These are phyloP conservation scores for Lepus europaeus DNA, from an alignment of 2,113 vertebrate genomes.

Conservation along the genomic window DNA sequence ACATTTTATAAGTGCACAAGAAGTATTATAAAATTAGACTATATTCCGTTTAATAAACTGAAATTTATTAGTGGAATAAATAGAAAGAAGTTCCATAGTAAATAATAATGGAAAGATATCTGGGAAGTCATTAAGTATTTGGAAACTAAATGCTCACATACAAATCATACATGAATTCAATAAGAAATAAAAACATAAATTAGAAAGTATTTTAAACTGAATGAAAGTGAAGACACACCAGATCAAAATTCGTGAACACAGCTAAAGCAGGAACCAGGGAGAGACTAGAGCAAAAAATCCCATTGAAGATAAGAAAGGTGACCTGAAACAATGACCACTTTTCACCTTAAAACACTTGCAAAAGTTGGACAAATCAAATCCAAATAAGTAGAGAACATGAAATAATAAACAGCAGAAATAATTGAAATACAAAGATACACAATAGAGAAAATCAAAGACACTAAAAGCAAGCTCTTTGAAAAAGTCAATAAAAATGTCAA, in stretches of 20 bases:
- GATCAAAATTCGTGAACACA: background rate
- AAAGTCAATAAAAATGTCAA: background rate
- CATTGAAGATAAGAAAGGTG: background rate
- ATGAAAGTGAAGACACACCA: background rate
- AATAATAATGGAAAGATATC: background rate
- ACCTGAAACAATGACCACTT: background rate
- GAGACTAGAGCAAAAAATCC: background rate
- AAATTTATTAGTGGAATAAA: too few species aligned
- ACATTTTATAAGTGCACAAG: conserved; percentile 4
- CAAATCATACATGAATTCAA: background rate
- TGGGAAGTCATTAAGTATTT: background rate
- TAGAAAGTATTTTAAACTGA: background rate
- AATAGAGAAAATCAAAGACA: background rate
- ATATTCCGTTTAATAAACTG: background rate
- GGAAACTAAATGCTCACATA: background rate
- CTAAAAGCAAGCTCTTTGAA: background rate
- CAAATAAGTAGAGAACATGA: background rate
- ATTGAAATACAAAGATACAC: background rate
- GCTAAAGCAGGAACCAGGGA: background rate
- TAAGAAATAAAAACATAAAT: background rate
- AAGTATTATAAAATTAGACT: background rate
- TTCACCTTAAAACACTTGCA: background rate
- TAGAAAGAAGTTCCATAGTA: background rate
- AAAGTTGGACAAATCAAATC: background rate
- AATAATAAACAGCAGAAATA: background rate